Evolutionary conservation across 1,140 invertebrate species (phyloP), one percentile per base, ranked within the genome.

Genomic region (Pseudomyrmex sp.): DNA sequence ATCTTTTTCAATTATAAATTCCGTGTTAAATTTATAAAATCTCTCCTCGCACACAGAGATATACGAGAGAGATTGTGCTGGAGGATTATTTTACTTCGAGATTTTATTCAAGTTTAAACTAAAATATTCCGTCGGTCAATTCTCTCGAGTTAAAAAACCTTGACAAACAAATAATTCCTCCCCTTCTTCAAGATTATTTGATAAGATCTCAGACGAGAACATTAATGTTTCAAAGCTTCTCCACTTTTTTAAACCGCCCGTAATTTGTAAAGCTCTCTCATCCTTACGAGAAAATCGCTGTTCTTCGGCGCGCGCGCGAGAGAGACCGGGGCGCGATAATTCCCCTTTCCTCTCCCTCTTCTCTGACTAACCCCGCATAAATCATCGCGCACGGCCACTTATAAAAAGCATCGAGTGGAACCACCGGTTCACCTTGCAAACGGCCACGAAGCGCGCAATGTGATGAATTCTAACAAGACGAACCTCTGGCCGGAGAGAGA

Each of bases 401-500:
- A 80, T 80, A 80, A 80, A 80, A 80, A 80, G 76, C 76, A 46
- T 35, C 66, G 56, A 72, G 76, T 46, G 66, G 54, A 80, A 72
- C 66, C 76, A 80, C 76, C 76, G 66, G 76, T 80, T 80, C 72
- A 80, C 76, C 76, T 80, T 80, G 76, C 76, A 56, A 80, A 80
- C 76, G 76, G 54, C 76, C 76, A 72, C 76, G 76, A 70, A 44
- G 35, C 70, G 79, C 69, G 59, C 59, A 65, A 74, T 44, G 63
- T 59, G 79, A 82, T 82, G 72, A 82, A 82, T 82, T 82, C 79
- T 82, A 80, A 80, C 76, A 56, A 80, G 76, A 56, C 54, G 66
- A 44, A 23, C n/a, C 35, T 63, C 26, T 26, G 48, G 62, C 15
- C 66, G 7, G 46, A 26, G 26, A 10, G 13, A 56, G 46, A 61